Base-by-base conservation (phyloP, 1,140 invertebrate genomes). In the Papilio polyxenes region DNA sequence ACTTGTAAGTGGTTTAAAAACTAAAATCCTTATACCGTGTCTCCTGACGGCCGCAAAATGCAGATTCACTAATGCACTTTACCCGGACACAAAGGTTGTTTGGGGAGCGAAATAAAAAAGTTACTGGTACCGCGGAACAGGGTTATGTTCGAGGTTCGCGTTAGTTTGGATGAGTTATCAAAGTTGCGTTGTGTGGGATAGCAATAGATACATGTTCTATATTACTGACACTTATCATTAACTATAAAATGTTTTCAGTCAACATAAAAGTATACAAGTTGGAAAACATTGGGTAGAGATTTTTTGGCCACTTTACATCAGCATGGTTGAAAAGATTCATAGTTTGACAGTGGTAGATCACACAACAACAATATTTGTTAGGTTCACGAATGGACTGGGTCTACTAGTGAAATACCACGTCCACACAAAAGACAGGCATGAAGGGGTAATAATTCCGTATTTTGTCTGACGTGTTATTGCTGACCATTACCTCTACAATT, bases 101-200 rank as follows among this genome's bases (percentile, higher is more conserved):
- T 72, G 65, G 40, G 65, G 65, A 72, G 65, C 11, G 31, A 72
- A 72, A 72, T 72, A 72, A 72, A 72, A 65, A 72, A 72, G 65
- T 72, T 72, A 20, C 31, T 15, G 23, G 23, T 13, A 72, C 65
- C 31, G 31, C 65, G 31, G 7, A 72, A 72, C 65, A 72, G 11
- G 31, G 65, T 40, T 72, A 31, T 72, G 23, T 72, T 37, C 65
- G 65, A 31, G 17, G 65, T 31, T 37, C 65, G 65, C 23, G 31
- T 72, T 80, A 80, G 78, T 80, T 69, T 80, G 78, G 59, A 80
- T 80, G 59, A 80, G 62, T 80, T 69, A 69, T 80, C 78, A 80
- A 80, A 80, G 78, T 69, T 69, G 20, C 59, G 56, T 31, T 69
- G 78, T 77, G 13, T 20, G 75, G 49, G 51, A 77, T 31, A 4